These are phyloP conservation scores for Coranthus polyacanthus DNA, from an alignment of 2,797 vertebrate genomes.

Conservation along the genomic window DNA sequence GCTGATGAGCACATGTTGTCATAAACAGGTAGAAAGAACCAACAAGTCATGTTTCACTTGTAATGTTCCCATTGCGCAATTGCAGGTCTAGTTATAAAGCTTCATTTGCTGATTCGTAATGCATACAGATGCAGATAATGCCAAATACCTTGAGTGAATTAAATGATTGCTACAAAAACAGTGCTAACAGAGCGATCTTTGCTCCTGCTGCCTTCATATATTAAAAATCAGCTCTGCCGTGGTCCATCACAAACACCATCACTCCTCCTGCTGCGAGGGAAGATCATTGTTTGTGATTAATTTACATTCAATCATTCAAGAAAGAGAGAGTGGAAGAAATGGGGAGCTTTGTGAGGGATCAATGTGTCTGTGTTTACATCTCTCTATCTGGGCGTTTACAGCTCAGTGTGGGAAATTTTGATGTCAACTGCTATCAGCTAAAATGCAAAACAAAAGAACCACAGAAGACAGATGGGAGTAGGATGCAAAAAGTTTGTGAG, in stretches of 20 bases:
- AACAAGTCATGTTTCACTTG: slow-evolving; percentile 26
- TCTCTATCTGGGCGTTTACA: slow-evolving; percentile 10
- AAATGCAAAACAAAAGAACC: slow-evolving; percentile 7
- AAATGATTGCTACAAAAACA: slow-evolving; percentile 37
- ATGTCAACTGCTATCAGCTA: neutral
- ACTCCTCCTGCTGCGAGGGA: slow-evolving; percentile 35
- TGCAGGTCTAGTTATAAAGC: slow-evolving; percentile 26
- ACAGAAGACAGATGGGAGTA: neutral
- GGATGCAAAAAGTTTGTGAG: neutral
- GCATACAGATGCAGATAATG: slow-evolving; percentile 9
- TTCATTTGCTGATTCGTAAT: slow-evolving; percentile 34
- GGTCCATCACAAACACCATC: slow-evolving; percentile 36
- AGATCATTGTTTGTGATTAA: slow-evolving; percentile 47
- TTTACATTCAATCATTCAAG: slow-evolving; percentile 43
- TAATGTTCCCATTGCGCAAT: slow-evolving; percentile 22
- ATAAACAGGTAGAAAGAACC: slow-evolving; percentile 18
- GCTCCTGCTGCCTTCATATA: slow-evolving; percentile 35
- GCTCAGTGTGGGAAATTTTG: neutral
- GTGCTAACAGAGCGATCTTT: slow-evolving; percentile 5
- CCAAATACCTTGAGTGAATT: slow-evolving; percentile 20
- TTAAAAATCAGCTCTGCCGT: slow-evolving; percentile 22
- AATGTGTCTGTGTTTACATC: slow-evolving; percentile 36
- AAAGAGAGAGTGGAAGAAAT: slow-evolving; percentile 24
- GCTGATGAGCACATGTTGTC: slow-evolving; percentile 28
- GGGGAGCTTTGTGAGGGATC: slow-evolving; percentile 14